These are phyloP conservation scores for Scolopax mira DNA, from an alignment of 2,113 vertebrate species.

Conservation along the genomic window DNA sequence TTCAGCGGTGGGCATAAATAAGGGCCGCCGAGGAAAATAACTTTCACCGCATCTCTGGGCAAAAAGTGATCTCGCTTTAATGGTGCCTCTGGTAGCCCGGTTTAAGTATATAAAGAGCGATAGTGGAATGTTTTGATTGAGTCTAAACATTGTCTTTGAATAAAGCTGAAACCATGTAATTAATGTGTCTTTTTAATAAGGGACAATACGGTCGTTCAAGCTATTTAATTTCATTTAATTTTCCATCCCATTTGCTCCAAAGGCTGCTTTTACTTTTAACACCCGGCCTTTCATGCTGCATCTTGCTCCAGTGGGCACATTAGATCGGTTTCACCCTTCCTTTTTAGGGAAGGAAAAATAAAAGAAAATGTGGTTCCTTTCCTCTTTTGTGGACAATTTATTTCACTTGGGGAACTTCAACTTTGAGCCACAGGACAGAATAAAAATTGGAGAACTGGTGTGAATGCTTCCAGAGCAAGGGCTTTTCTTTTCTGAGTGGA, in stretches of 20 bases:
- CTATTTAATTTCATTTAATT: slow-evolving; percentile 99
- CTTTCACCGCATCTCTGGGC: slow-evolving; percentile 64
- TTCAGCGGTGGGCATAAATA: slow-evolving; percentile 68
- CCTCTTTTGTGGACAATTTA: slow-evolving; percentile 85
- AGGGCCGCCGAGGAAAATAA: slow-evolving; percentile 59
- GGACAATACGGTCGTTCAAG: slow-evolving; percentile 93
- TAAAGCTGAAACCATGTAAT: slow-evolving; percentile 96
- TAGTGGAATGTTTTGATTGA: slow-evolving; percentile 91
- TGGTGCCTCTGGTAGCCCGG: slow-evolving; percentile 75
- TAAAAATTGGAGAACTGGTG: slow-evolving; percentile 84
- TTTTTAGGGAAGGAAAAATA: slow-evolving; percentile 83
- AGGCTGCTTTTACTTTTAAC: slow-evolving; percentile 90
- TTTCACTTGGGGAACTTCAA: slow-evolving; percentile 87
- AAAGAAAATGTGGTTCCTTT: slow-evolving; percentile 87
- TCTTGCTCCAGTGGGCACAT: slow-evolving; percentile 87
- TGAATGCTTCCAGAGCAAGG: slow-evolving; percentile 82
- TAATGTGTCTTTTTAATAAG: slow-evolving; percentile 96
- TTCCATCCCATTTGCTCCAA: slow-evolving; percentile 98
- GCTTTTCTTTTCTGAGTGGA: slow-evolving; percentile 81
- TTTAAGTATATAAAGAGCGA: slow-evolving; percentile 81
- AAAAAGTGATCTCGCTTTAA: slow-evolving; percentile 76
- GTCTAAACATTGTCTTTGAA: slow-evolving; percentile 90
- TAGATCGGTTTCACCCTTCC: slow-evolving; percentile 87
- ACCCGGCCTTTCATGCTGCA: slow-evolving; percentile 85
- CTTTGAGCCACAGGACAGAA: slow-evolving; percentile 85